A percentile compares a stretch with the other conserved stretches of the same genome.
Evolutionary conservation across 2,113 vertebrate genomes (phyloP).

Genomic region (Casuarius casuarius): DNA sequence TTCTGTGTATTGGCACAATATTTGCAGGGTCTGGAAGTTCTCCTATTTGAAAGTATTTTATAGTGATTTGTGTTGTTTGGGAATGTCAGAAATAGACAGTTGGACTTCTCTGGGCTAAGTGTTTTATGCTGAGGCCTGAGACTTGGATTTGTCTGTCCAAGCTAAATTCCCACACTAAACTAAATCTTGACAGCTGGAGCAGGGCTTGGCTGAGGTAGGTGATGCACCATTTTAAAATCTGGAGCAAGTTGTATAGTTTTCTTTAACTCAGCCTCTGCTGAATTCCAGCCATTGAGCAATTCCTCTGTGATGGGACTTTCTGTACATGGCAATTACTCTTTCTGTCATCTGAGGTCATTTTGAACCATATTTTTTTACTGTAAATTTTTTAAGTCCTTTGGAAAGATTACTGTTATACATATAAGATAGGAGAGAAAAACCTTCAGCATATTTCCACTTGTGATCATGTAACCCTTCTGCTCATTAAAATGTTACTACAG

Average conservation of each 20-base stretch:
- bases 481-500: not conserved
- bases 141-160: not conserved
- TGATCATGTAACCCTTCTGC: not conserved
- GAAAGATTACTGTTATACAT: not conserved
- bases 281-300: not conserved
- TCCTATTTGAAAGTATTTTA: no score
- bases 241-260: not conserved
- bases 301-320: no score
- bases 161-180: not conserved
- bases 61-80: no score
- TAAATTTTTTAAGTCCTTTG: not conserved
- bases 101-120: no score
- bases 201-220: no score
- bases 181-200: not conserved
- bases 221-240: not conserved
- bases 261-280: not conserved
- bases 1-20: no score
- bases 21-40: no score
- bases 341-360: not conserved
- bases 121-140: no score
- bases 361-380: not conserved
- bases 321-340: not conserved
- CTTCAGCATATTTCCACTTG: not conserved
- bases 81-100: no score
- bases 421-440: not conserved